These are phyloP conservation scores for Cynopterus sphinx DNA, from an alignment of 2,797 vertebrate genomes.

Conservation along the genomic window DNA sequence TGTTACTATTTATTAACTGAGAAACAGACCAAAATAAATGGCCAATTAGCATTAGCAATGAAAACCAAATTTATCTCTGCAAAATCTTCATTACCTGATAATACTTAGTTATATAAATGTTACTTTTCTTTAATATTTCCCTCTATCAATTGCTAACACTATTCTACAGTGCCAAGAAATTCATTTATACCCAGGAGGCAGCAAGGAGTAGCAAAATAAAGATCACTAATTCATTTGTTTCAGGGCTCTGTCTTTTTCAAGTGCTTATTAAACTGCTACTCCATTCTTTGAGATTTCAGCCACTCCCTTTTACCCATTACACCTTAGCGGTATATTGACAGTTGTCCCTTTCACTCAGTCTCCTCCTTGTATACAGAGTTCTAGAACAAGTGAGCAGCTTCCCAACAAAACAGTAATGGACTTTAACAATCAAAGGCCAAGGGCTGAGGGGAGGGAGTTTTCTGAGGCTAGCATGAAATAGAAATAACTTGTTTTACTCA, in stretches of 20 bases:
- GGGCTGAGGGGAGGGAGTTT: not conserved
- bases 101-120: not conserved
- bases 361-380: not conserved
- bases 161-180: conserved; percentile 37
- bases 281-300: not conserved
- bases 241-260: not conserved
- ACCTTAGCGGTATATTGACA: not conserved
- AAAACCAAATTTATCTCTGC: conserved; percentile 28
- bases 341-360: not conserved
- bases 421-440: not conserved
- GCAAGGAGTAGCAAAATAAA: not conserved
- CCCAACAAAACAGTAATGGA: not conserved
- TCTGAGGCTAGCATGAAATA: not conserved
- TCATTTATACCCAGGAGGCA: not conserved
- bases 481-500: not conserved
- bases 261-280: not conserved
- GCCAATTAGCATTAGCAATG: not conserved
- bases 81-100: not conserved
- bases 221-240: not conserved
- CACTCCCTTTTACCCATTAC: not conserved
- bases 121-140: not conserved
- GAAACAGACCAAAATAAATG: not conserved
- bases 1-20: not conserved
- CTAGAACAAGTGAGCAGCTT: not conserved
- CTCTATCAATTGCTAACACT: not conserved